Conservation (phyloP, 2,888 invertebrate species). For the Meganola albula region DNA sequence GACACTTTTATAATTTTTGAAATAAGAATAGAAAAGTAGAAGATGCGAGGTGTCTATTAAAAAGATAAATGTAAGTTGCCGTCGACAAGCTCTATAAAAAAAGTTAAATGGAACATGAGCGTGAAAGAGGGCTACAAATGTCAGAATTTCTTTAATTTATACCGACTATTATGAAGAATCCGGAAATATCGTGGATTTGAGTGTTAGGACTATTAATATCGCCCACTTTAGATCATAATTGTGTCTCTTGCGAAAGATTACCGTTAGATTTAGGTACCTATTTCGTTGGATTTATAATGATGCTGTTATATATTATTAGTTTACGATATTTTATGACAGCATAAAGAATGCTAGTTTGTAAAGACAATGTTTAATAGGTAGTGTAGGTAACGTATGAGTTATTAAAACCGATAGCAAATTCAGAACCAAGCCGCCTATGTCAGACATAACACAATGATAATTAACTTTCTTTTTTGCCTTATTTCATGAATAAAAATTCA, state of each 20-base stretch:
- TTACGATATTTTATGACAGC: too few species aligned
- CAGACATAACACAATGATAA: too few species aligned
- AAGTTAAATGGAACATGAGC: conserved; percentile 30
- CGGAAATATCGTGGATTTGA: conserved; percentile 44
- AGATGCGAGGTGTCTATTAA: conserved; percentile 38
- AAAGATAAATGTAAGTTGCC: conserved; percentile 32
- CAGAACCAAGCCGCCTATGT: too few species aligned
- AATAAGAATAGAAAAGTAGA: conserved; percentile 36
- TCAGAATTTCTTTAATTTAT: conserved; percentile 55
- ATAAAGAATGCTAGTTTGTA: too few species aligned
- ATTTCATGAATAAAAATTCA: too few species aligned
- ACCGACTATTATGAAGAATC: conserved; percentile 43
- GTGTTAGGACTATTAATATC: conserved; percentile 39
- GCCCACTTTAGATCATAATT: conserved; percentile 32
- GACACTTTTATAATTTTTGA: conserved; percentile 61
- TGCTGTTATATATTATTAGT: too few species aligned
- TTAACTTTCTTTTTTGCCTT: too few species aligned
- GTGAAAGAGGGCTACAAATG: conserved; percentile 47
- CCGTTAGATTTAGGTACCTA: conserved; percentile 15
- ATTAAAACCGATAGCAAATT: too few species aligned
- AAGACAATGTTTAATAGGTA: too few species aligned
- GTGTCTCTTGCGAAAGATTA: conserved; percentile 24
- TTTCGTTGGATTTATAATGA: too few species aligned
- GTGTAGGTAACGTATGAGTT: too few species aligned
- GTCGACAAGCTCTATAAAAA: conserved; percentile 24